Base-by-base conservation (phyloP, 2,888 invertebrate genomes). In the Melanotus villosus region DNA sequence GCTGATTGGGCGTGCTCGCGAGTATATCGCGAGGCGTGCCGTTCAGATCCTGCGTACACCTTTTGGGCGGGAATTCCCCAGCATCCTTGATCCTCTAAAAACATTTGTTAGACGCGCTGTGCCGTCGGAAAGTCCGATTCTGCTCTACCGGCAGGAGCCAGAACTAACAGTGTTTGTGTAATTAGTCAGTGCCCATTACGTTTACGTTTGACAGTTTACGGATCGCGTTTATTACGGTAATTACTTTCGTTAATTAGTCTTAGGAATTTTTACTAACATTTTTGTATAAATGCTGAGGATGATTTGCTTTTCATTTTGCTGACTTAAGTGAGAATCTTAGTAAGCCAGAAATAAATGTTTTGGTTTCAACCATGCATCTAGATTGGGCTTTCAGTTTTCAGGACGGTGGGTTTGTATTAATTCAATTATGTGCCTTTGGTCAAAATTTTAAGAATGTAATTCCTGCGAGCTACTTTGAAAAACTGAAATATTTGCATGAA, bases 71-170 rank as follows among this genome's bases (percentile, higher is more conserved):
- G 74, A 80, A 79, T 65, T 78, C 59, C 68, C 73, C 84, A 84
- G 84, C 84, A 84, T 84, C 84, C 83, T 81, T 79, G 80, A 68
- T 75, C 72, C 78, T 74, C 74, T 67, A 76, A 77, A 77, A 76
- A 78, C 80, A 32, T 32, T 52, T 16, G 52, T 75, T 75, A 75
- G 81, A 82, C 79, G 80, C 77, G 78, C 75, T 78, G 75, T 81
- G 77, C 80, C 80, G 81, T 77, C 80, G 80, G 80, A 76, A 80
- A 82, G 80, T 71, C 63, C 63, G 66, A 69, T 57, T 72, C 65
- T 69, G 73, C 75, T 76, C 76, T 76, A 68, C 65, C 76, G 76
- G 74, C 63, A 73, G 63, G 71, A 65, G 66, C 58, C 63, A 66
- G 71, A 76, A 76, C 75, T 75, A 76, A 71, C 63, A 67, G 65